These are phyloP conservation scores for Manis javanica DNA, from an alignment of 2,797 vertebrate species.

Conservation along the genomic window DNA sequence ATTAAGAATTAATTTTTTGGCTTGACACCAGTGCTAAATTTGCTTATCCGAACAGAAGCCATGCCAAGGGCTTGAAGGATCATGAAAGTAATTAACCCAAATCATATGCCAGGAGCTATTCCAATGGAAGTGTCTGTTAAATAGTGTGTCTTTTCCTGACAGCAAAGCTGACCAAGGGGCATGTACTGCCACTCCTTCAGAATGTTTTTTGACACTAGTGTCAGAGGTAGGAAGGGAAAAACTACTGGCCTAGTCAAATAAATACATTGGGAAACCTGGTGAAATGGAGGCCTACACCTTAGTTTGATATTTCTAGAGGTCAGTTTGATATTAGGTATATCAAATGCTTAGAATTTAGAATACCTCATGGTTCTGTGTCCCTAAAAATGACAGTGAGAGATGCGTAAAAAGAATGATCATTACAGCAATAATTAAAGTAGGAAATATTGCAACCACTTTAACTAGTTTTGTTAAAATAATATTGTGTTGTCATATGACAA, in stretches of 20 bases:
- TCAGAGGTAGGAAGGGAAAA: background rate
- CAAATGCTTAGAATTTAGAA: background rate
- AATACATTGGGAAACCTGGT: background rate
- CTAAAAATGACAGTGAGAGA: background rate
- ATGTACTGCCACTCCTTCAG: background rate
- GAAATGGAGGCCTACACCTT: background rate
- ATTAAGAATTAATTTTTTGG: slow-evolving; percentile 78
- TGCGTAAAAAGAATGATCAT: background rate
- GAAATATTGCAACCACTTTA: background rate
- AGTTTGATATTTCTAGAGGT: background rate
- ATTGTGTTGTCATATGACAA: background rate
- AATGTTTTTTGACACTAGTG: background rate
- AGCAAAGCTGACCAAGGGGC: background rate
- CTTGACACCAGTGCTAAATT: slow-evolving; percentile 69
- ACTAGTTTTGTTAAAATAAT: background rate
- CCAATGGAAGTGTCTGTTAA: slow-evolving; percentile 54
- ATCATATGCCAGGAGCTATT: slow-evolving; percentile 65
- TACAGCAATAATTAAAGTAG: background rate
- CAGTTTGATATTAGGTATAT: background rate
- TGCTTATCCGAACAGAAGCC: slow-evolving; percentile 76
- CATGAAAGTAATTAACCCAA: slow-evolving; percentile 77
- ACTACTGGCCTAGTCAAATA: background rate
- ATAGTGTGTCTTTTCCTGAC: slow-evolving; percentile 1
- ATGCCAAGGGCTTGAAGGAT: slow-evolving; percentile 73
- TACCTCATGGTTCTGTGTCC: background rate